Evolutionary conservation across 2,113 vertebrate genomes (phyloP).

Genomic region (Phoxinus phoxinus): DNA sequence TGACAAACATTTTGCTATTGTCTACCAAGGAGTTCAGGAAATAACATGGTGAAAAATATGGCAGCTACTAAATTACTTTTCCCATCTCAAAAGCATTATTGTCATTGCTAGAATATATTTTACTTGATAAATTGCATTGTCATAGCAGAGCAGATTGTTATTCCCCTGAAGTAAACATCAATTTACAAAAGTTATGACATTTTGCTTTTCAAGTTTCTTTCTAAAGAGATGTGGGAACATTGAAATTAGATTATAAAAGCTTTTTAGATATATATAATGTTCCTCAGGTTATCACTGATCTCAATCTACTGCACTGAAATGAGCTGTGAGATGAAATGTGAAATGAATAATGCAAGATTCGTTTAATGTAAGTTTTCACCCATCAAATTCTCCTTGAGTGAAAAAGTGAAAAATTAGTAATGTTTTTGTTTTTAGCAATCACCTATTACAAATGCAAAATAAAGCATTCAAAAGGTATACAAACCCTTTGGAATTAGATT

Average conservation of each 20-base stretch:
- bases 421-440: no score
- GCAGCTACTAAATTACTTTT: slow-evolving; percentile 1
- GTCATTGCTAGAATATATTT: slow-evolving; percentile 11
- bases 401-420: no score
- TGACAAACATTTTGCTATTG: neutral
- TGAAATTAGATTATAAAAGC: neutral
- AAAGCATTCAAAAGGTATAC: no score
- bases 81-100: slow-evolving; percentile 1
- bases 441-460: no score
- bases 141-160: neutral
- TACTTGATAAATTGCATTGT: slow-evolving; percentile 12
- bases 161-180: neutral
- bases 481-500: no score
- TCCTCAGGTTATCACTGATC: neutral
- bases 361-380: no score
- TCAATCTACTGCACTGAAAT: neutral
- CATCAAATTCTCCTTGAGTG: no score
- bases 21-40: neutral
- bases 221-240: neutral
- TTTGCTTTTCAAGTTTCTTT: neutral
- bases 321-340: neutral
- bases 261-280: neutral
- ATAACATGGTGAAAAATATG: neutral
- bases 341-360: neutral
- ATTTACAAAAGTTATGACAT: neutral